Base-by-base conservation (phyloP, 2,797 vertebrate genomes). In the Columba guinea region DNA sequence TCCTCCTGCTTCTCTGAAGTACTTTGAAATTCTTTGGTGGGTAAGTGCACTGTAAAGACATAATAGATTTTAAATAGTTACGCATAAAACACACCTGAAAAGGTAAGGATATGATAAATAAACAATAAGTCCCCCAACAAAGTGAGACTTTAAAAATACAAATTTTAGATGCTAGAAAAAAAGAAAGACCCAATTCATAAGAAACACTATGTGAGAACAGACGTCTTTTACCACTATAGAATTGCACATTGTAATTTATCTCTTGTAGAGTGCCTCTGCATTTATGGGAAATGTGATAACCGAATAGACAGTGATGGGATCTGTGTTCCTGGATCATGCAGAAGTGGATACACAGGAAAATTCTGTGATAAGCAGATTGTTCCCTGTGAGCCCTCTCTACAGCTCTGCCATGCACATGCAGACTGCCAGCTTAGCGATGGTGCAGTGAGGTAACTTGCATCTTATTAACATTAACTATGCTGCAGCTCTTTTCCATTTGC, bases 371-470 rank as follows among this genome's bases (percentile, higher is more conserved):
- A 97, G 44, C 97, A 93, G 28, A 94, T 97, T 3, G 91, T 89
- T 17, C 55, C 97, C 48, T 99, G 99, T 0, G 98, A 98, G 11
- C 76, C 93, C 41, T 96, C 92, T 7, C 48, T 96, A 26, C 97
- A 95, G 56, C 98, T 98, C 96, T 99, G 99, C 74, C 99, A 99
- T 7, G 97, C 97, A 14, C 98, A 99, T 0, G 99, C 99, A 12
- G 97, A 97, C 95, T 99, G 99, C 20, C 97, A 98, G 96, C 98
- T 98, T 82, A 98, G 78, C 5, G 55, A 97, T 23, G 97, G 97
- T 11, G 59, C 82, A 3, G 71, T 97, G 64, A 98, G 97, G 99
- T 99, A 95, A 60, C 19, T 70, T 71, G 21, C 44, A 75, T 55
- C 26, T 74, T 30, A 49, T 70, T 62, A 41, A 51, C 10, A 65